phyloP scores from a whole-genome alignment of 2,797 vertebrate genomes.

The Poeciliopsis presidionis region DNA sequence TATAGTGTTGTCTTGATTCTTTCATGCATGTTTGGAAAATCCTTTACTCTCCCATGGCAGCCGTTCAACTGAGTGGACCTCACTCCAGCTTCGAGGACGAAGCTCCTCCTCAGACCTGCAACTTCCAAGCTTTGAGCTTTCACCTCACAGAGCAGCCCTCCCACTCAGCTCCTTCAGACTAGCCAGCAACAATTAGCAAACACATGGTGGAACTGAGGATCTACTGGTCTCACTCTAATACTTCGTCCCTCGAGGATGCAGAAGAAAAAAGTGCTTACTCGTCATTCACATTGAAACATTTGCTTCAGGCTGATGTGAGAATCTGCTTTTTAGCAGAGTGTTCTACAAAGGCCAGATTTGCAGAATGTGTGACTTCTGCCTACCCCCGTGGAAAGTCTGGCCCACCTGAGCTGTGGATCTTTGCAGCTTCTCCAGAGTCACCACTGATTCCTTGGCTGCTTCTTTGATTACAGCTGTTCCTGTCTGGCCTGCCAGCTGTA shows the following conservation, averaged over 20 bases:
- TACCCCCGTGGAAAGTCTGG: not conserved
- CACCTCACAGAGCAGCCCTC: no score
- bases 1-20: no score
- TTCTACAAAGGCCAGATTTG: not conserved
- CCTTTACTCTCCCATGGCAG: no score
- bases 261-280: not conserved
- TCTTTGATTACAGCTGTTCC: not conserved
- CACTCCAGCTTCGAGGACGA: no score
- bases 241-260: not conserved
- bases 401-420: not conserved
- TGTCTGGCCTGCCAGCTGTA: not conserved
- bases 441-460: not conserved
- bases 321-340: not conserved
- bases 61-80: no score
- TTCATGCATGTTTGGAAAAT: no score
- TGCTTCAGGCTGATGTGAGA: not conserved
- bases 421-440: not conserved
- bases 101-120: no score
- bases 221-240: no score
- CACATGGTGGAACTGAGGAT: no score
- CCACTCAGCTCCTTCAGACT: no score
- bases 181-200: no score
- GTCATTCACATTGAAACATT: not conserved
- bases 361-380: not conserved
- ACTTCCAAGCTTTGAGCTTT: no score